Evolutionary conservation across 2,888 invertebrate genomes (phyloP).

Genomic region (Pammene fasciana): DNA sequence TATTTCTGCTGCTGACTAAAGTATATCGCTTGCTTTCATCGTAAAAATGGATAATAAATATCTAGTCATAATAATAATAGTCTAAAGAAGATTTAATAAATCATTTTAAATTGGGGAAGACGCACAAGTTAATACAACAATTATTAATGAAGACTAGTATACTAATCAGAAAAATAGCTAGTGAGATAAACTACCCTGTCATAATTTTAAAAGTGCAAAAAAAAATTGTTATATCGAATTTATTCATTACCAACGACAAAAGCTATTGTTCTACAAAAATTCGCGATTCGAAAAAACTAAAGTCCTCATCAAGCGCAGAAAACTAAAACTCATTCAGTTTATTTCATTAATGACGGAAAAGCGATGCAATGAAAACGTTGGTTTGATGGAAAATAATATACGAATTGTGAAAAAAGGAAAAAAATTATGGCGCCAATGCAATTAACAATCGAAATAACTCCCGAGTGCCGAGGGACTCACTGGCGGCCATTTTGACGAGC

Average conservation of each 20-base stretch:
- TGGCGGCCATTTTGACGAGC: conserved; percentile 25
- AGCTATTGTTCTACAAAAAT: conserved; percentile 2
- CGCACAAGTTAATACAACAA: no score
- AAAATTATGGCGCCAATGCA: conserved; percentile 45
- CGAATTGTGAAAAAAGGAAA: conserved; percentile 38
- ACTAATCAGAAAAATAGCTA: no score
- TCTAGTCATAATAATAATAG: no score
- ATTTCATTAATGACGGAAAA: conserved; percentile 57
- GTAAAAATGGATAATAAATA: no score
- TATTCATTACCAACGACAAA: background rate
- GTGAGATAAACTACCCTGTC: no score
- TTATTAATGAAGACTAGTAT: no score
- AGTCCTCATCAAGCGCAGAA: conserved; percentile 45
- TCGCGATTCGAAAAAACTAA: conserved; percentile 6
- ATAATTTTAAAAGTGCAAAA: no score
- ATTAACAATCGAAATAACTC: conserved; percentile 46
- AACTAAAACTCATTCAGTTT: conserved; percentile 63
- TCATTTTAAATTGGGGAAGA: no score
- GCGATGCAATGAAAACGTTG: conserved; percentile 40
- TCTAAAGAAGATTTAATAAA: no score
- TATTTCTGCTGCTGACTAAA: no score
- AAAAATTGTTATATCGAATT: no score
- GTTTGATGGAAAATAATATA: conserved; percentile 43
- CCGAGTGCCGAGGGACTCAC: conserved; percentile 21
- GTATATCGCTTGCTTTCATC: no score